Percentiles rank a stretch among this genome's conserved stretches.
Conservation (phyloP, 1,140 invertebrate genomes). For the Grapholita molesta region DNA sequence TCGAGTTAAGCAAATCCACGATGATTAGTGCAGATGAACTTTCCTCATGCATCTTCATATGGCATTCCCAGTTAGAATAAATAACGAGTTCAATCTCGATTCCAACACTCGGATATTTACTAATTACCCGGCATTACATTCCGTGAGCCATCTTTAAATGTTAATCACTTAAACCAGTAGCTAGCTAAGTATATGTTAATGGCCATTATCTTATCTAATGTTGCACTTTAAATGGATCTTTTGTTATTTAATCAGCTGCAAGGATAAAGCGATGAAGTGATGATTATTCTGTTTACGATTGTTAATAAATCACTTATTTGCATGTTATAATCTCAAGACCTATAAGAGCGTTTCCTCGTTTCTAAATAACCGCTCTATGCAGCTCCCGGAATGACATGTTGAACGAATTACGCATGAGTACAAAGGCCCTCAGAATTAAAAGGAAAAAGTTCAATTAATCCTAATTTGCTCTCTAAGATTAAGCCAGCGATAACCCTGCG, state of each 20-base stretch:
- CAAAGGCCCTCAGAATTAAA: constrained; percentile 60
- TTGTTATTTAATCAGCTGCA: constrained; percentile 19
- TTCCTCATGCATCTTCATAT: neutral
- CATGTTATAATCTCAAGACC: neutral
- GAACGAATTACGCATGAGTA: constrained; percentile 59
- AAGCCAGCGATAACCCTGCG: constrained; percentile 65
- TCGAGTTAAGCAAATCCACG: neutral
- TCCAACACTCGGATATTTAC: constrained; percentile 2
- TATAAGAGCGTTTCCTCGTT: neutral
- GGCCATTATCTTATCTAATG: constrained; percentile 33
- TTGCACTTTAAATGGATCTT: constrained; percentile 27
- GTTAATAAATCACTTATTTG: constrained; percentile 14
- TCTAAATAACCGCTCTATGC: constrained; percentile 41
- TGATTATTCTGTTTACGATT: neutral
- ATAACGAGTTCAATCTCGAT: constrained; percentile 4
- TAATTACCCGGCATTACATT: neutral
- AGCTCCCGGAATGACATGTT: constrained; percentile 51
- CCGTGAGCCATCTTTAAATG: neutral
- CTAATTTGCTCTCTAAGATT: constrained; percentile 74
- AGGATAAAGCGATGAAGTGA: constrained; percentile 12
- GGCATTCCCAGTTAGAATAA: neutral
- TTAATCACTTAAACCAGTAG: constrained; percentile 30
- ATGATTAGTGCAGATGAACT: neutral
- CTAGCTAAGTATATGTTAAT: constrained; percentile 25
- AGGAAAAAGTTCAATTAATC: constrained; percentile 76